phyloP scores from a whole-genome alignment of 30 jellyfish, hydroid and myxozoan species.

The Pseudorhiza aurosa region DNA sequence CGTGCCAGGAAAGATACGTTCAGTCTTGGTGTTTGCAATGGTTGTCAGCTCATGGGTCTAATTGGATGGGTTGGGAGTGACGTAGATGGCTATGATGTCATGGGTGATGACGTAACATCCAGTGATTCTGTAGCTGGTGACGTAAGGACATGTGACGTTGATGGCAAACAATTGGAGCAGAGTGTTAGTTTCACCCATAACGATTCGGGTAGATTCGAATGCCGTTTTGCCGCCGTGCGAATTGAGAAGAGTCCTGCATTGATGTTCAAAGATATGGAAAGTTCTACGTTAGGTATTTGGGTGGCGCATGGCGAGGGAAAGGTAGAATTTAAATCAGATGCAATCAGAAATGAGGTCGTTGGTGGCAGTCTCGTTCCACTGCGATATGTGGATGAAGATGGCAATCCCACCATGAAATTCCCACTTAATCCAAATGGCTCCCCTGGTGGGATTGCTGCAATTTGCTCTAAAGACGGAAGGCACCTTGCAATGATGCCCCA shows the following conservation, averaged over 20 bases:
- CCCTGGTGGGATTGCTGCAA: constrained; percentile 85
- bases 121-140: background rate
- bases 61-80: constrained; percentile 87
- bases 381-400: constrained; percentile 81
- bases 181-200: constrained; percentile 77
- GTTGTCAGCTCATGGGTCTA: constrained; percentile 91
- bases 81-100: background rate
- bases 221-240: constrained; percentile 76
- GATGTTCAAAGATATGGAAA: constrained; percentile 82
- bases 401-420: constrained; percentile 50
- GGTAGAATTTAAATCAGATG: constrained; percentile 48
- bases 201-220: constrained; percentile 85
- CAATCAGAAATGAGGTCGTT: background rate
- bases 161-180: constrained; percentile 17
- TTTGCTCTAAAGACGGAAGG: constrained; percentile 92
- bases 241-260: constrained; percentile 76
- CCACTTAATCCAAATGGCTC: constrained; percentile 92
- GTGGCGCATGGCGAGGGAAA: constrained; percentile 97
- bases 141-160: background rate
- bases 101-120: background rate
- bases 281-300: constrained; percentile 82
- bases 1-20: constrained; percentile 82
- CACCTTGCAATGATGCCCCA: constrained; percentile 97
- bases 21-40: constrained; percentile 94
- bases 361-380: constrained; percentile 53